A percentile compares a stretch with the other conserved stretches of the same genome.
phyloP scores from a whole-genome alignment of 2,888 invertebrate species.

The Omphaloscelis lunosa region DNA sequence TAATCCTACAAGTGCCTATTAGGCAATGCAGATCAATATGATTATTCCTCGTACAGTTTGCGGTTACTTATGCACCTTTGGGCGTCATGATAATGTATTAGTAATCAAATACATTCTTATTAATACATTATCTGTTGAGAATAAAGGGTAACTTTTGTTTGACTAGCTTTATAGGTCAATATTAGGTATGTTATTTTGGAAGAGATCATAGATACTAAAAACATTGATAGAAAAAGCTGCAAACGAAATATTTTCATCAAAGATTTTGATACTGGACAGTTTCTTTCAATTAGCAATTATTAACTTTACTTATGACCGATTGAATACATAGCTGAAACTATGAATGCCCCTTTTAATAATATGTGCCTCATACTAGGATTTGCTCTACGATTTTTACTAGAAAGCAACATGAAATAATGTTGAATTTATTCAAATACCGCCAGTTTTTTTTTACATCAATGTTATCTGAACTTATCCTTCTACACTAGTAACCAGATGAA shows the following conservation, averaged over 20 bases:
- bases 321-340: background rate
- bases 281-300: background rate
- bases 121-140: background rate
- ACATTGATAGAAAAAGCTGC: background rate
- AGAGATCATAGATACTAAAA: background rate
- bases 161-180: background rate
- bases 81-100: slow-evolving; percentile 19
- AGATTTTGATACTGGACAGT: background rate
- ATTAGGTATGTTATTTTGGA: background rate
- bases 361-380: background rate
- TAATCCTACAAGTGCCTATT: slow-evolving; percentile 9
- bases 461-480: background rate
- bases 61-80: slow-evolving; percentile 8
- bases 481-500: background rate
- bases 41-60: slow-evolving; percentile 10
- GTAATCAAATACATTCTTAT: slow-evolving; percentile 6
- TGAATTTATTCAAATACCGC: background rate
- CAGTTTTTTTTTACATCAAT: background rate
- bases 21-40: slow-evolving; percentile 7
- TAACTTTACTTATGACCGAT: background rate
- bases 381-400: background rate
- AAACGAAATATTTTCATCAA: background rate
- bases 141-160: background rate
- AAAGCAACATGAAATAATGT: background rate
- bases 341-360: background rate